Evolutionary conservation across 1,140 invertebrate genomes (phyloP).

Genomic region (Harpegnathos saltator): DNA sequence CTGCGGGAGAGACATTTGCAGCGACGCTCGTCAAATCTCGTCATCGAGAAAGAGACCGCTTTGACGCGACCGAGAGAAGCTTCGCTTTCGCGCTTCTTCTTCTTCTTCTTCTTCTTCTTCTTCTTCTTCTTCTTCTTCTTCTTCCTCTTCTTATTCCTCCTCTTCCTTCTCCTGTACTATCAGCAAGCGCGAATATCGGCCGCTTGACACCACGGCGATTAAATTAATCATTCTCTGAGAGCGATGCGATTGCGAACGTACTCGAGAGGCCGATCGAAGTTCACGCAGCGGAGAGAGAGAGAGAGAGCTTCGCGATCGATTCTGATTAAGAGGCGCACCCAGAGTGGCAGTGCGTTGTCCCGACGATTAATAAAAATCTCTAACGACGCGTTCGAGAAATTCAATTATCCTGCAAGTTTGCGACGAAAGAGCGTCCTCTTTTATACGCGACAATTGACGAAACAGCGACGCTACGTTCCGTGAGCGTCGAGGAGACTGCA

Average conservation of each 20-base stretch:
- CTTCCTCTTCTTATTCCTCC: no score
- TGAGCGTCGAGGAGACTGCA: no score
- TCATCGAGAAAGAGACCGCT: constrained; percentile 17
- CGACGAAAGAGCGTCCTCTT: background rate
- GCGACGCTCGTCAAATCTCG: constrained; percentile 50
- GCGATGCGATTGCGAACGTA: constrained; percentile 1
- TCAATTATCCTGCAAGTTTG: constrained; percentile 1
- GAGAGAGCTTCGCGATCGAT: constrained; percentile 23
- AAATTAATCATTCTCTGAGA: constrained; percentile 50
- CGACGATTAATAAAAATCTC: constrained; percentile 59
- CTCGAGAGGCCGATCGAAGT: constrained; percentile 22
- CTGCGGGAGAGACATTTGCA: constrained; percentile 46
- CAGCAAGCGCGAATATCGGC: constrained; percentile 19
- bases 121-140: constrained; percentile 1
- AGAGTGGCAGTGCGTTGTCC: background rate
- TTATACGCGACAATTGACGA: background rate
- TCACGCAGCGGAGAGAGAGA: background rate
- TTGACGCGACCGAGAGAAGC: constrained; percentile 18
- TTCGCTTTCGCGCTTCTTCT: constrained; percentile 29
- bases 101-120: no score
- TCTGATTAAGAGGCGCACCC: background rate
- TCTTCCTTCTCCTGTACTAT: no score
- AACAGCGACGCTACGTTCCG: no score
- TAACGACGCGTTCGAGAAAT: constrained; percentile 12
- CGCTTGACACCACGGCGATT: constrained; percentile 46